Evolutionary conservation across 2,113 vertebrate species (phyloP).

Genomic region (Pipra filicauda): DNA sequence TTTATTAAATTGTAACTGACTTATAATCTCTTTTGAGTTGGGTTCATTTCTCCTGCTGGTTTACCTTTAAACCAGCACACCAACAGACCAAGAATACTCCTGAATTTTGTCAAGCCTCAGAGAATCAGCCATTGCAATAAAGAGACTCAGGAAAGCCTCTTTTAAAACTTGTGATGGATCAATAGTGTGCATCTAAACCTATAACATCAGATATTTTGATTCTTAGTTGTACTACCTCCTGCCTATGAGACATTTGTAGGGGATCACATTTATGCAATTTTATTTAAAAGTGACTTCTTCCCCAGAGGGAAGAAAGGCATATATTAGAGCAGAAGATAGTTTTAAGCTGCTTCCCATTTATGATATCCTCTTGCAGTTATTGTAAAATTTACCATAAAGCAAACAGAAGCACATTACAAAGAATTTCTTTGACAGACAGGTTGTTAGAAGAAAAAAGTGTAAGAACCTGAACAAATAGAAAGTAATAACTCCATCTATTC

Average conservation of each 20-base stretch:
- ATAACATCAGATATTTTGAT: background rate
- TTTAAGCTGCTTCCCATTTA: background rate
- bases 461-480: background rate
- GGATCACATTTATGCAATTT: background rate
- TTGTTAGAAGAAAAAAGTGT: background rate
- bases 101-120: background rate
- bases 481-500: background rate
- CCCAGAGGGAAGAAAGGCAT: background rate
- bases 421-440: background rate
- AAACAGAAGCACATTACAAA: background rate
- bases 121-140: background rate
- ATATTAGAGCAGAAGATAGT: background rate
- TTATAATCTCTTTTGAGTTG: no score
- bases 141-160: background rate
- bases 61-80: background rate
- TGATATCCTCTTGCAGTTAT: background rate
- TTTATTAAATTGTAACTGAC: no score
- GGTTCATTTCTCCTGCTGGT: no score
- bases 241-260: background rate
- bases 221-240: background rate
- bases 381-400: background rate
- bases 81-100: background rate
- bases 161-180: background rate
- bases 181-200: background rate
- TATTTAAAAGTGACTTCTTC: background rate